phyloP scores from a whole-genome alignment of 2,797 vertebrate species.

The Anableps anableps region DNA sequence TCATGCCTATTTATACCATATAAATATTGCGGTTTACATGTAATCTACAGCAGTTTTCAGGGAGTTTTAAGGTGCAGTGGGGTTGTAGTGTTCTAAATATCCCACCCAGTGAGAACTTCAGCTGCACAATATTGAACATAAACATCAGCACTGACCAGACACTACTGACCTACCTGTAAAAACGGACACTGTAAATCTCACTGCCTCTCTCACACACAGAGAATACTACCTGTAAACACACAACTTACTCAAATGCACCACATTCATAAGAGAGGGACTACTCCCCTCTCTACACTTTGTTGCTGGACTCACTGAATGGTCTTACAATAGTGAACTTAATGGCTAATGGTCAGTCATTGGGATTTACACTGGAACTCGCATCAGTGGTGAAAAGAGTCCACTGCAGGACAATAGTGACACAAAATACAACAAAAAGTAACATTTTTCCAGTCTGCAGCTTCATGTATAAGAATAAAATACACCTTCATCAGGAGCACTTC shows the following conservation, averaged over 20 bases:
- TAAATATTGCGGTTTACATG: background rate
- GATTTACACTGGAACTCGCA: slow-evolving; percentile 3
- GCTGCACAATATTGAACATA: background rate
- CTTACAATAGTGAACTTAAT: background rate
- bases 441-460: slow-evolving; percentile 28
- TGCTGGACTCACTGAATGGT: background rate
- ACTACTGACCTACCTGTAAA: slow-evolving; percentile 36
- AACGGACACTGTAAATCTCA: slow-evolving; percentile 26
- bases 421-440: slow-evolving; percentile 26
- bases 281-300: background rate
- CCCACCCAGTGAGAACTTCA: slow-evolving; percentile 9
- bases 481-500: background rate
- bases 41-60: slow-evolving; percentile 22
- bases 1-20: background rate
- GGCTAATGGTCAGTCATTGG: background rate
- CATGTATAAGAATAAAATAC: slow-evolving; percentile 6
- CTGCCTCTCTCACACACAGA: slow-evolving; percentile 3
- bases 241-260: background rate
- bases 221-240: background rate
- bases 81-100: slow-evolving; percentile 6
- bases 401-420: background rate
- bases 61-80: slow-evolving; percentile 19
- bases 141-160: background rate
- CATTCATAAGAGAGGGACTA: background rate
- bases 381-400: background rate